Evolutionary conservation across 1,140 invertebrate genomes (phyloP), one percentile per base, ranked within the genome.

Genomic region (Hypsibius dujardini): DNA sequence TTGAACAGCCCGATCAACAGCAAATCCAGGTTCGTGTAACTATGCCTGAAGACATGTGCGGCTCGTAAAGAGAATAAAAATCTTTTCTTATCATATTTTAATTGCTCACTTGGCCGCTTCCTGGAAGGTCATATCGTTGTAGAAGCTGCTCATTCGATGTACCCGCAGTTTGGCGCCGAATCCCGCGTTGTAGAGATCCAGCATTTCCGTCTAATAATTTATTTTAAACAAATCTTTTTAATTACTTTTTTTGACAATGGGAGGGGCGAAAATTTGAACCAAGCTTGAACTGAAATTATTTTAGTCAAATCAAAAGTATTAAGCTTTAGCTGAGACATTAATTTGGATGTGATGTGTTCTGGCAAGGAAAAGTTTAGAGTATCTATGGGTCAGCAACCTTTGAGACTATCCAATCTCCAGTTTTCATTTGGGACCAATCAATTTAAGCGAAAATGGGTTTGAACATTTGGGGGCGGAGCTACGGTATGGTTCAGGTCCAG

Each of bases 1-100:
- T 56, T n/a, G 50, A 56, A 56, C 50, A 56, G n/a, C 7, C 50
- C 50, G 50, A 56, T 56, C n/a, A 56, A 56, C 50, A 56, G 50
- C n/a, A 56, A 7, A 7, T n/a, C 50, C 50, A 56, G 50, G 50
- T 56, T 7, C 50, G 50, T n/a, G 50, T 56, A 56, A 56, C 50
- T 12, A n/a, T 56, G 50, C 50, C 50, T 56, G n/a, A 56, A 56
- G 7, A n/a, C n/a, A 56, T 12, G n/a, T 56, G 50, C 7, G n/a
- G 50, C 7, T 56, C n/a, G 50, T 56, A 56, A 56, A 7, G n/a
- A 12, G 7, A 12, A 12, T 12, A 56, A 56, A 7, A 56, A 56
- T 12, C 50, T 56, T 7, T 12, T 56, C 50, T 12, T 56, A 56
- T 0, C n/a, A 56, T 56, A n/a, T 56, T 12, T 12, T 56, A 28